Percentiles rank a stretch among this genome's conserved stretches.
phyloP scores from a whole-genome alignment of 1,140 invertebrate genomes.

The Zaprionus ghesquierei region DNA sequence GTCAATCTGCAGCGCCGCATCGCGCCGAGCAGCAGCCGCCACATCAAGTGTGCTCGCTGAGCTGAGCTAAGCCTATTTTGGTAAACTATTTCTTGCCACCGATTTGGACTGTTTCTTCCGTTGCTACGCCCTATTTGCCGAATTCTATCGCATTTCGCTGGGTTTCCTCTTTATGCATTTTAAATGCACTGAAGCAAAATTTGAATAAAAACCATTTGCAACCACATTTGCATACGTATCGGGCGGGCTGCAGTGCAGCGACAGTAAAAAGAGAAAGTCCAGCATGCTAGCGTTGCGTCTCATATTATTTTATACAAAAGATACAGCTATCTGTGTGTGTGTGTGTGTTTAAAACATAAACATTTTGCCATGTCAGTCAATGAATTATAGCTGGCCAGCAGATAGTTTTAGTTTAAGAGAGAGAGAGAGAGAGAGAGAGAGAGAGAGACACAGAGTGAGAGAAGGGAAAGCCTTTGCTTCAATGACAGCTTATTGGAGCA shows the following conservation, averaged over 20 bases:
- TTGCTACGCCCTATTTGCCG: constrained; percentile 4
- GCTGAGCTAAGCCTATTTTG: constrained; percentile 64
- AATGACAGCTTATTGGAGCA: constrained; percentile 1
- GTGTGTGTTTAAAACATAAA: constrained; percentile 28
- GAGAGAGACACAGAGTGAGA: too few species aligned
- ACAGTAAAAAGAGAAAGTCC: constrained; percentile 6
- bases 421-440: too few species aligned
- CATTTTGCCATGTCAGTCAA: constrained; percentile 26
- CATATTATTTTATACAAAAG: constrained; percentile 16
- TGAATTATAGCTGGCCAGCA: background rate
- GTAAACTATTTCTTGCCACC: constrained; percentile 14
- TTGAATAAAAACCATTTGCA: constrained; percentile 80
- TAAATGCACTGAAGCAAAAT: constrained; percentile 61
- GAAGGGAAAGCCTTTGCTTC: background rate
- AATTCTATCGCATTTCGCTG: background rate
- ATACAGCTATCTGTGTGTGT: background rate
- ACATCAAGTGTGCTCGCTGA: constrained; percentile 15
- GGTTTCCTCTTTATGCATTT: constrained; percentile 54
- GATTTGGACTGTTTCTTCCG: constrained; percentile 30
- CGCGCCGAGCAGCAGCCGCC: constrained; percentile 17
- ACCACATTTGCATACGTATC: constrained; percentile 70
- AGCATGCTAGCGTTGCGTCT: background rate
- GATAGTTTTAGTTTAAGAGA: background rate
- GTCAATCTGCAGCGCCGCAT: background rate
- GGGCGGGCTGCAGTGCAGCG: constrained; percentile 21